Percentiles rank a stretch among this genome's conserved stretches.
phyloP scores from a whole-genome alignment of 2,888 invertebrate species.

The Lottia gigantea region DNA sequence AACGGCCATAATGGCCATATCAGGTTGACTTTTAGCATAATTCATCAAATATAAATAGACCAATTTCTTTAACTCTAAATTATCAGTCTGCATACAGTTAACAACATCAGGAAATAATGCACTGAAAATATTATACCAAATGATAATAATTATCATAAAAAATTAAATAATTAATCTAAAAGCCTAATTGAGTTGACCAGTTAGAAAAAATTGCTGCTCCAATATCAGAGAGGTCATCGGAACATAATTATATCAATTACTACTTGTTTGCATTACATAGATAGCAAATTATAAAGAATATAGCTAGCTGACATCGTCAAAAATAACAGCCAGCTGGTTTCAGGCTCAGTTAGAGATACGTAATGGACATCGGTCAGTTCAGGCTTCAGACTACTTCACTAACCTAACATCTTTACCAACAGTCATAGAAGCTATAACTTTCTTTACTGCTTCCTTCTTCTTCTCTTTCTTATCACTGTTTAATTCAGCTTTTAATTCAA shows the following conservation, averaged over 20 bases:
- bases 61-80: slow-evolving; percentile 96
- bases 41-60: slow-evolving; percentile 99
- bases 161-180: no score
- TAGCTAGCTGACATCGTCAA: no score
- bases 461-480: slow-evolving; percentile 99
- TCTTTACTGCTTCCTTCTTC: slow-evolving; percentile 99
- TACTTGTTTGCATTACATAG: no score
- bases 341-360: no score
- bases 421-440: slow-evolving; percentile 99
- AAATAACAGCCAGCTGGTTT: no score
- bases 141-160: no score
- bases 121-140: slow-evolving; percentile 55
- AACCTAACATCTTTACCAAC: slow-evolving; percentile 95
- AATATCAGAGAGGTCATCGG: no score
- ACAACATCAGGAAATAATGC: slow-evolving; percentile 99
- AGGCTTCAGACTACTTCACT: no score
- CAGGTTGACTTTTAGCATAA: slow-evolving; percentile 99
- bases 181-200: no score
- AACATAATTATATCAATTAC: no score
- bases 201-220: not conserved
- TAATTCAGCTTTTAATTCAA: slow-evolving; percentile 97
- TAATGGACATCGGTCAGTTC: no score
- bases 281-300: no score
- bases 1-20: slow-evolving; percentile 99
- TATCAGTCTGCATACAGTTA: slow-evolving; percentile 99